Evolutionary conservation across 2,113 vertebrate species (phyloP).

Genomic region (Potamarius usumacintae): DNA sequence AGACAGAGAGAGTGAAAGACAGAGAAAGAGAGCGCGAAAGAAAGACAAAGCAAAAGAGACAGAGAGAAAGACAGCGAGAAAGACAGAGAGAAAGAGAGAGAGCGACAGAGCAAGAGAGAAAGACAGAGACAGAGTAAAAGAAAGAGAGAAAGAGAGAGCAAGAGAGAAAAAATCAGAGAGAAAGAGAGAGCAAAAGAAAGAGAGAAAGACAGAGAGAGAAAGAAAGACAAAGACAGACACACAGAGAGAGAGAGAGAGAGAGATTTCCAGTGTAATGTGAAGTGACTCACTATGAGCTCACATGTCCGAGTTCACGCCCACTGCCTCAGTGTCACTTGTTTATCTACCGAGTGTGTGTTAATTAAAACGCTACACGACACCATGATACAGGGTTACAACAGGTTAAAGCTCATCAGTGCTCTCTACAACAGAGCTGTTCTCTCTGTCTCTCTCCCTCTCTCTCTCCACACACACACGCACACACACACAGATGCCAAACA

Average conservation of each 20-base stretch:
- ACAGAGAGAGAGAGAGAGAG: slow-evolving; percentile 13
- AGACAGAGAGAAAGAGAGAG: background rate
- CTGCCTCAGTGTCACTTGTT: slow-evolving; percentile 8
- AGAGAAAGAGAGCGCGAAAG: background rate
- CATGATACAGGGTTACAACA: background rate
- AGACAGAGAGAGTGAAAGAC: background rate
- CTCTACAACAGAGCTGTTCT: slow-evolving; percentile 8
- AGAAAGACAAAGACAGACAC: background rate
- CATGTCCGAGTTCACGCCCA: background rate
- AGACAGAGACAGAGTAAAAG: background rate
- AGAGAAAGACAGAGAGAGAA: background rate
- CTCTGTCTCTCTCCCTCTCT: background rate
- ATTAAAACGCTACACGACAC: background rate
- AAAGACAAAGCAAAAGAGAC: background rate
- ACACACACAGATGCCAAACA: slow-evolving; percentile 28
- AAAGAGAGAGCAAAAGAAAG: background rate
- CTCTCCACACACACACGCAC: background rate
- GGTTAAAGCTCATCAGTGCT: background rate
- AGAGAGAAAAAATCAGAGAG: background rate
- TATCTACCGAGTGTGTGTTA: background rate
- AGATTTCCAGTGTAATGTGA: background rate
- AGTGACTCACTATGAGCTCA: slow-evolving; percentile 18
- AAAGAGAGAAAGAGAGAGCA: background rate
- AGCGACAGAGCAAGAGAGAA: background rate
- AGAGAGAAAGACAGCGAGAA: background rate